phyloP scores from a whole-genome alignment of 2,113 vertebrate species.

The Sylvia atricapilla region DNA sequence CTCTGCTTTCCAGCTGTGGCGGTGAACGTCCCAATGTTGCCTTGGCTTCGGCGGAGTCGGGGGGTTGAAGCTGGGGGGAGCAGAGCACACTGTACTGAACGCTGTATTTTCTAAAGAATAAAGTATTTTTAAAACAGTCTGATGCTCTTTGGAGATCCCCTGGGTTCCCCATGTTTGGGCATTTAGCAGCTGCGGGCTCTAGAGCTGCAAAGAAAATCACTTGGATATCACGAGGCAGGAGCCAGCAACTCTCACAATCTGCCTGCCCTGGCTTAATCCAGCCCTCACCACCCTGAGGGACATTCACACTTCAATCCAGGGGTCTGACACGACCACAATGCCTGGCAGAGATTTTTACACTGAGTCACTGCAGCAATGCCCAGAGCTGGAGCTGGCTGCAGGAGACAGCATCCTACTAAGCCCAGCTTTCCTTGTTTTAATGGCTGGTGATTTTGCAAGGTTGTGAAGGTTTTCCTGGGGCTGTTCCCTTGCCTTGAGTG shows the following conservation, averaged over 20 bases:
- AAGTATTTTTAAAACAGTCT: slow-evolving; percentile 67
- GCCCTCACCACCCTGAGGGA: neutral
- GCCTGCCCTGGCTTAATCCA: neutral
- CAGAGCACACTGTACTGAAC: slow-evolving; percentile 61
- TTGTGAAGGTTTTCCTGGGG: neutral
- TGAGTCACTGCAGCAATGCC: neutral
- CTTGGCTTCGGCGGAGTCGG: neutral
- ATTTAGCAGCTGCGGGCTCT: neutral
- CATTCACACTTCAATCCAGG: rapidly evolving
- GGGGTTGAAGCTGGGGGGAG: neutral
- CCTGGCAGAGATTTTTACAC: neutral
- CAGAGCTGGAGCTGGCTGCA: rapidly evolving
- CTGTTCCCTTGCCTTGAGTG: neutral
- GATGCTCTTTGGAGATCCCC: neutral
- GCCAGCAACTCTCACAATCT: rapidly evolving
- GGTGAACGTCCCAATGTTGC: neutral
- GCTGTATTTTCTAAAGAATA: slow-evolving; percentile 72
- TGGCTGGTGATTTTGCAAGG: neutral
- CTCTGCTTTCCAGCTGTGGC: neutral
- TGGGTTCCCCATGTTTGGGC: neutral
- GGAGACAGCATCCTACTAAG: neutral
- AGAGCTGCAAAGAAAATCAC: neutral
- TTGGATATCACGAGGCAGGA: rapidly evolving
- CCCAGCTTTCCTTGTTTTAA: neutral
- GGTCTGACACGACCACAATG: neutral